These are phyloP conservation scores for Centropus unirufus DNA, from an alignment of 2,113 vertebrate genomes.

Conservation along the genomic window DNA sequence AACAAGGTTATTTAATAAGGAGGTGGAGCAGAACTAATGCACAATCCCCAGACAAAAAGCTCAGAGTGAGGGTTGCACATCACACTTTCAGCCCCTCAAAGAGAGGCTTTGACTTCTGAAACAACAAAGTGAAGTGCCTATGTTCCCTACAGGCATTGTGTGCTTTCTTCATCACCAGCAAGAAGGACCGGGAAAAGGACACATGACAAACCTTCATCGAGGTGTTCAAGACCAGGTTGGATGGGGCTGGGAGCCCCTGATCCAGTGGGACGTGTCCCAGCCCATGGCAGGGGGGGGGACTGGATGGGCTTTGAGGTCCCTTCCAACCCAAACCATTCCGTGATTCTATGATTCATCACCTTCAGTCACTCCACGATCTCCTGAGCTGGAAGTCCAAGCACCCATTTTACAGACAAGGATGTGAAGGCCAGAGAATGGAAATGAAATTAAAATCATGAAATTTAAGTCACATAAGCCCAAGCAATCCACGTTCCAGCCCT, in stretches of 20 bases:
- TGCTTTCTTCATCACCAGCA: not conserved
- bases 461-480: fast-evolving
- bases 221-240: no score
- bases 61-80: not conserved
- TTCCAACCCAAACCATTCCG: no score
- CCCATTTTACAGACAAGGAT: not conserved
- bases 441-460: not conserved
- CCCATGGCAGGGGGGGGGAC: no score
- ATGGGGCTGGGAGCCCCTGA: no score
- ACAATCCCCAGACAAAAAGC: not conserved
- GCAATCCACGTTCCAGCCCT: not conserved
- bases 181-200: not conserved
- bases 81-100: not conserved
- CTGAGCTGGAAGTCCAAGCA: not conserved
- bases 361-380: fast-evolving
- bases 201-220: fast-evolving
- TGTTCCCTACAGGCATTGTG: not conserved
- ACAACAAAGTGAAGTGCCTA: not conserved
- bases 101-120: not conserved
- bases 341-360: not conserved
- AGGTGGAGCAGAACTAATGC: not conserved
- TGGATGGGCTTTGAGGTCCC: no score
- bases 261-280: no score
- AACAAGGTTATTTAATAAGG: not conserved
- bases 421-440: not conserved